Conservation (phyloP, 2,113 vertebrate genomes). For the Rhizomys pruinosus region DNA sequence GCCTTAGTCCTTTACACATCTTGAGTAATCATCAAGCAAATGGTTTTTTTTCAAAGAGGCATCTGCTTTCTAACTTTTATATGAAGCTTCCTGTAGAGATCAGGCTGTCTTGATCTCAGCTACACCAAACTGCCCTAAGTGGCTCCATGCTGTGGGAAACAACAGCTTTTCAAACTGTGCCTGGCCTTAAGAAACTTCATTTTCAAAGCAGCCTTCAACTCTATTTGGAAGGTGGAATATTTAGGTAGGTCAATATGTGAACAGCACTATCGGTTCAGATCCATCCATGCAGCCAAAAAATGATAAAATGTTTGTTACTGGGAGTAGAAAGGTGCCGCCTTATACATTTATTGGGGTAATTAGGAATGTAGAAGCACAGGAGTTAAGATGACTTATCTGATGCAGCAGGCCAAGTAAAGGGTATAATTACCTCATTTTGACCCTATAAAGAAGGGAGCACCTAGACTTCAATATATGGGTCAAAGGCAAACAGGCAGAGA, state of each 20-base stretch:
- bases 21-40: neutral
- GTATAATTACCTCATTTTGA: neutral
- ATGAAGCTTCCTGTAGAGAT: neutral
- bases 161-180: neutral
- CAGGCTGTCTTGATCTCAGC: neutral
- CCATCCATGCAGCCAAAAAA: neutral
- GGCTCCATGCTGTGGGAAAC: neutral
- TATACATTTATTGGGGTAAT: neutral
- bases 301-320: neutral
- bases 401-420: neutral
- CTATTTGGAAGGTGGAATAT: neutral
- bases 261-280: neutral
- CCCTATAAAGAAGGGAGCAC: neutral
- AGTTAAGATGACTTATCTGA: neutral
- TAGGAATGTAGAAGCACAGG: neutral
- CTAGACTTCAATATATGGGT: neutral
- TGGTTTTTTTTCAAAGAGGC: neutral
- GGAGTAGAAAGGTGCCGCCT: too few relatives aligned
- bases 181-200: neutral
- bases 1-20: neutral
- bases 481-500: neutral
- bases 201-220: neutral
- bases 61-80: conserved; percentile 13
- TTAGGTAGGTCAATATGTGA: neutral
- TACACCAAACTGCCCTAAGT: neutral